These are phyloP conservation scores for Caretta caretta DNA, from an alignment of 2,113 vertebrate species.

Conservation along the genomic window DNA sequence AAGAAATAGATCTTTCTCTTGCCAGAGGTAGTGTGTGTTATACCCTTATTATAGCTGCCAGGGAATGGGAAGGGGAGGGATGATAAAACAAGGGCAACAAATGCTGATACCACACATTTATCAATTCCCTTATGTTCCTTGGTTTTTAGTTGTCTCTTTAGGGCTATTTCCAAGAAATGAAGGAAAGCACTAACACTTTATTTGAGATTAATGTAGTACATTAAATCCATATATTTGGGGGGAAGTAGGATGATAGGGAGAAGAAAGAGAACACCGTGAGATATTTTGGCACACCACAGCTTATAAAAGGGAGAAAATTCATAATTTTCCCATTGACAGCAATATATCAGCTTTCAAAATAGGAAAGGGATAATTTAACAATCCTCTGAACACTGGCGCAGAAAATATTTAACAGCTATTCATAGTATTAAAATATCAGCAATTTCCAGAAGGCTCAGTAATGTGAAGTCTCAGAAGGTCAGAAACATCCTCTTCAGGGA, in stretches of 20 bases:
- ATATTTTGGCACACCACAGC: not conserved
- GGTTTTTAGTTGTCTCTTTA: not conserved
- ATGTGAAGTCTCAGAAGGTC: not conserved
- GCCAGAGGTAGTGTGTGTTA: not conserved
- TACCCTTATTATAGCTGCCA: not conserved
- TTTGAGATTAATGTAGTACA: not conserved
- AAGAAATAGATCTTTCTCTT: constrained; percentile 1
- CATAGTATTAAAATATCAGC: not conserved
- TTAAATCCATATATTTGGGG: not conserved
- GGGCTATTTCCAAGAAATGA: not conserved
- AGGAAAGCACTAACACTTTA: not conserved
- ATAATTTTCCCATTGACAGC: not conserved
- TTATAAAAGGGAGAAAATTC: not conserved
- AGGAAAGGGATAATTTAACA: not conserved
- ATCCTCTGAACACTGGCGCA: not conserved
- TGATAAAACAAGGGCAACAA: not conserved
- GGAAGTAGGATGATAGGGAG: not conserved
- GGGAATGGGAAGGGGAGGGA: not conserved
- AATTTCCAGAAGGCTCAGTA: not conserved
- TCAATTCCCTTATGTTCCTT: not conserved
- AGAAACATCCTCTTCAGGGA: not conserved
- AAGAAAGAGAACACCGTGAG: not conserved
- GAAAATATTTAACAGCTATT: not conserved
- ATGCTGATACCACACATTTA: not conserved
- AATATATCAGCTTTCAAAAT: not conserved